Percentiles rank a stretch among this genome's conserved stretches.
Conservation (phyloP, 2,797 vertebrate species). For the Dicrostonyx torquatus region DNA sequence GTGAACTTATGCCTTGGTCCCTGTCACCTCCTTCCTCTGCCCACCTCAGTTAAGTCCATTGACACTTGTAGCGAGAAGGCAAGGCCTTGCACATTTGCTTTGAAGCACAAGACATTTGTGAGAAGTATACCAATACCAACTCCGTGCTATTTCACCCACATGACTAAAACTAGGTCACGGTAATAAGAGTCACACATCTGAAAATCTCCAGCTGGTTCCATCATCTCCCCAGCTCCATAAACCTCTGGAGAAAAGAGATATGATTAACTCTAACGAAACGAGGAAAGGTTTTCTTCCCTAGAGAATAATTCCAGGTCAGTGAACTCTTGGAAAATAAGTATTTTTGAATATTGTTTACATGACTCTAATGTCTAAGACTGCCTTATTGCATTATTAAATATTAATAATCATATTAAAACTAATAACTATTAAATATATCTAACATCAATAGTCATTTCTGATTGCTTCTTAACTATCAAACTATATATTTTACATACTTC, state of each 20-base stretch:
- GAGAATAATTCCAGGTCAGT: not conserved
- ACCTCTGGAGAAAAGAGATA: conserved; percentile 43
- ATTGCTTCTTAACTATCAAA: not conserved
- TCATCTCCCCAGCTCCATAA: conserved; percentile 10
- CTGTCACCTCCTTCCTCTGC: not conserved
- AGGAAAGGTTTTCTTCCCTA: not conserved
- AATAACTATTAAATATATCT: conserved; percentile 7
- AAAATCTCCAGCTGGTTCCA: conserved; percentile 1
- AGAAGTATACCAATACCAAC: not conserved
- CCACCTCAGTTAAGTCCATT: not conserved
- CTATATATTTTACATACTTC: not conserved
- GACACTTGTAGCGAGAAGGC: not conserved
- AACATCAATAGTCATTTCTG: not conserved
- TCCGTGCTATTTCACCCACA: not conserved
- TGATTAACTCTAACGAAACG: conserved; percentile 11
- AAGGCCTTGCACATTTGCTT: not conserved
- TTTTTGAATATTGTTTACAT: conserved; percentile 6
- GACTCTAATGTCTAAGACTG: conserved; percentile 14
- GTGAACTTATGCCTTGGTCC: not conserved
- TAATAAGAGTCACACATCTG: conserved; percentile 14
- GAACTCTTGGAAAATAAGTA: not conserved
- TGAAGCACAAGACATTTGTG: not conserved
- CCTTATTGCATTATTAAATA: conserved; percentile 17
- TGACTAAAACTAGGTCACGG: not conserved
- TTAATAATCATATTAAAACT: not conserved